These are phyloP conservation scores for Yasuhikotakia modesta DNA, from an alignment of 2,797 vertebrate genomes.

Conservation along the genomic window DNA sequence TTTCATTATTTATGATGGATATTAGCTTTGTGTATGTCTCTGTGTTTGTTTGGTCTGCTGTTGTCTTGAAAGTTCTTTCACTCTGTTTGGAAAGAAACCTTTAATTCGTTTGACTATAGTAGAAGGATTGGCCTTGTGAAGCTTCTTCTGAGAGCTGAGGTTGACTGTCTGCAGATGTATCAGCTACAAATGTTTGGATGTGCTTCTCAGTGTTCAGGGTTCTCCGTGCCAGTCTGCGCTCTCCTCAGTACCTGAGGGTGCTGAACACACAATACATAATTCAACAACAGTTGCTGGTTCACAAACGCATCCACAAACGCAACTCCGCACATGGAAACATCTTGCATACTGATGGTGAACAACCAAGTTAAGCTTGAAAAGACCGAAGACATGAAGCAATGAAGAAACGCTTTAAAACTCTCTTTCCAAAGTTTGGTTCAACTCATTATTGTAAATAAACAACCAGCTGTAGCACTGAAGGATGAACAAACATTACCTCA, in stretches of 20 bases:
- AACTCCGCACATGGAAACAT: neutral
- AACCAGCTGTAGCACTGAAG: neutral
- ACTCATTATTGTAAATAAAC: constrained; percentile 17
- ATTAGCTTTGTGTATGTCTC: constrained; percentile 20
- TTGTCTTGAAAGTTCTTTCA: constrained; percentile 8
- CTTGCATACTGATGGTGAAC: neutral
- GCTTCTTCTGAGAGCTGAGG: neutral
- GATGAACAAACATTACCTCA: constrained; percentile 2
- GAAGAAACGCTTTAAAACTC: neutral
- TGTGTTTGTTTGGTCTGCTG: constrained; percentile 39
- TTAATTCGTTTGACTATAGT: constrained; percentile 17
- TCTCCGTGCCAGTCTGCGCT: neutral
- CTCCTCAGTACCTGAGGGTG: constrained; percentile 42
- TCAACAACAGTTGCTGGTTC: neutral
- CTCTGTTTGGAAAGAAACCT: constrained; percentile 22
- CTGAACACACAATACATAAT: neutral
- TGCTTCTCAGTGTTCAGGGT: neutral
- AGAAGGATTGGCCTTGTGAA: neutral
- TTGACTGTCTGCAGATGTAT: constrained; percentile 9
- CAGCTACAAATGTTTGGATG: constrained; percentile 36
- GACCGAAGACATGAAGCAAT: neutral
- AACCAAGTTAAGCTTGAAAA: constrained; percentile 4
- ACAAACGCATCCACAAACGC: neutral
- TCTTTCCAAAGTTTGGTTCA: constrained; percentile 4
- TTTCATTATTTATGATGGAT: constrained; percentile 41